Conservation (phyloP, 1,140 invertebrate genomes). For the Psilanteris sp. region DNA sequence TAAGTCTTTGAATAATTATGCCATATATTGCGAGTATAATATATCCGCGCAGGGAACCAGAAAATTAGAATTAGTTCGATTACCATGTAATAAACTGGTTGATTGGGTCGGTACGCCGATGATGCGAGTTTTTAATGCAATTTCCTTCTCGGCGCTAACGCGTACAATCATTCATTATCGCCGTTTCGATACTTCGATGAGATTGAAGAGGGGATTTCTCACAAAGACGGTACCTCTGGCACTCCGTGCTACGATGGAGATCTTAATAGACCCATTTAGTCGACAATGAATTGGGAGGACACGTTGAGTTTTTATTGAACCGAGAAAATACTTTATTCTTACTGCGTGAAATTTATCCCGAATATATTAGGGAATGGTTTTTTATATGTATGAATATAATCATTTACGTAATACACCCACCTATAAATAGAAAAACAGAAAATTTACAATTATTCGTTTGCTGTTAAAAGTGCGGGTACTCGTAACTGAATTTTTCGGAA, state of each 20-base stretch:
- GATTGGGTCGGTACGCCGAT: slow-evolving; percentile 22
- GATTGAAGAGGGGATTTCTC: slow-evolving; percentile 46
- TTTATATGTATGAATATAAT: too few species aligned
- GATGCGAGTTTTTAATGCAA: slow-evolving; percentile 52
- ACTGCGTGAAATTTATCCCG: too few species aligned
- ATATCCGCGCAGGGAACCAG: slow-evolving; percentile 72
- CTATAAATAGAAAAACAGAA: too few species aligned
- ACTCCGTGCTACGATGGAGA: background rate
- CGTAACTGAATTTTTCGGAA: too few species aligned
- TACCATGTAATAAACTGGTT: slow-evolving; percentile 54
- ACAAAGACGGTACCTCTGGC: slow-evolving; percentile 20
- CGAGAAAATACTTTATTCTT: background rate
- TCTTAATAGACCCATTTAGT: slow-evolving; percentile 34
- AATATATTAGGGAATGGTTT: too few species aligned
- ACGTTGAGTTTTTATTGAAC: slow-evolving; percentile 8
- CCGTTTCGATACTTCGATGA: slow-evolving; percentile 4
- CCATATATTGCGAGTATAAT: slow-evolving; percentile 68
- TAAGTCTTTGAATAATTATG: slow-evolving; percentile 77
- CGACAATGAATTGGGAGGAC: slow-evolving; percentile 30
- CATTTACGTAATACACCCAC: too few species aligned
- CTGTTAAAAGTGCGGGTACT: too few species aligned
- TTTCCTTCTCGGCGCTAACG: slow-evolving; percentile 23
- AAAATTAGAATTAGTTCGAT: slow-evolving; percentile 77
- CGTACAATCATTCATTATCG: slow-evolving; percentile 42
- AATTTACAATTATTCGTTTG: too few species aligned